These are phyloP conservation scores for Synergus laeviventris DNA, from an alignment of 2,888 invertebrate genomes.

Conservation along the genomic window DNA sequence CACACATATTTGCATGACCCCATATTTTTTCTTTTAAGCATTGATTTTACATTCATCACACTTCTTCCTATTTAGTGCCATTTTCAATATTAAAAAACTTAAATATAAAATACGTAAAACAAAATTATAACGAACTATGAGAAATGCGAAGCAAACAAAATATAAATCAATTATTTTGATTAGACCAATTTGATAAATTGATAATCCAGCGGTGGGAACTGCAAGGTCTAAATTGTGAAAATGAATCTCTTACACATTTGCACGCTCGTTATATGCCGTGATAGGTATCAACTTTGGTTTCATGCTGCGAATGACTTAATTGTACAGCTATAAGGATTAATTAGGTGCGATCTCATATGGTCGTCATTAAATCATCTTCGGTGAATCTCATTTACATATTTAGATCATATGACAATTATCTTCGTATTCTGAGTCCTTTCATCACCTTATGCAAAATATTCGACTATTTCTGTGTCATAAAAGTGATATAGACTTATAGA, in stretches of 20 bases:
- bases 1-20: not conserved
- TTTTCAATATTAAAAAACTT: not conserved
- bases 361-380: slow-evolving; percentile 27
- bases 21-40: not conserved
- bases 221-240: slow-evolving; percentile 23
- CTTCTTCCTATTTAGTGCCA: not conserved
- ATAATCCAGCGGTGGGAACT: slow-evolving; percentile 18
- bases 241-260: slow-evolving; percentile 29
- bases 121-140: not conserved
- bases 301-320: slow-evolving; percentile 37
- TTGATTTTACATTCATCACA: not conserved
- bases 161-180: not conserved
- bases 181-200: slow-evolving; percentile 13
- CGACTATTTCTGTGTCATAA: not conserved
- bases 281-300: slow-evolving; percentile 22
- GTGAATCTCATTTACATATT: not conserved
- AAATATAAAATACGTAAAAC: not conserved
- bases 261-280: slow-evolving; percentile 23
- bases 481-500: not conserved
- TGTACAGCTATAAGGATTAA: slow-evolving; percentile 17
- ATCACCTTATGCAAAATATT: not conserved
- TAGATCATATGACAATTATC: not conserved
- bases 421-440: not conserved
- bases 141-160: not conserved
- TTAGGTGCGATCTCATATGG: slow-evolving; percentile 33